Evolutionary conservation across 2,113 vertebrate species (phyloP).

Genomic region (Prionailurus bengalensis): DNA sequence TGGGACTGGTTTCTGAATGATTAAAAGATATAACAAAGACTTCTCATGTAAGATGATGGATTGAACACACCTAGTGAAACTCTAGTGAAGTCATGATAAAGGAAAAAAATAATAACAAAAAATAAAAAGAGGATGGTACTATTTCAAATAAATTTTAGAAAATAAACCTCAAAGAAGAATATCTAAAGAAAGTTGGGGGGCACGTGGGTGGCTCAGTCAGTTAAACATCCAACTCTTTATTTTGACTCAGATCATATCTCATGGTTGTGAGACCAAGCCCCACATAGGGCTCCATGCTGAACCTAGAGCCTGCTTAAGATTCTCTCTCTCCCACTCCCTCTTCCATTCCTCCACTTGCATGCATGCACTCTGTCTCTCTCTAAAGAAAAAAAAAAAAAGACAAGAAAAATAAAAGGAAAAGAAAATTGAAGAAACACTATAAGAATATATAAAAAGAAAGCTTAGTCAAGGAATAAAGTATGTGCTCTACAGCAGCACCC

Average conservation of each 20-base stretch:
- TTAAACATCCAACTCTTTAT: too few relatives aligned
- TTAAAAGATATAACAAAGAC: not conserved
- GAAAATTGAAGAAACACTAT: not conserved
- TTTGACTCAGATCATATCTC: too few relatives aligned
- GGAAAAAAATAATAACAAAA: not conserved
- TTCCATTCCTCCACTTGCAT: too few relatives aligned
- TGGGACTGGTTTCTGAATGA: not conserved
- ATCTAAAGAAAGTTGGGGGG: not conserved
- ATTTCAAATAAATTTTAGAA: not conserved
- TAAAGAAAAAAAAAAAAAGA: too few relatives aligned
- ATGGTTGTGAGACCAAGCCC: too few relatives aligned
- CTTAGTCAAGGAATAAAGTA: not conserved
- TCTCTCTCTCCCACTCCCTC: too few relatives aligned
- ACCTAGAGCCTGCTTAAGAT: too few relatives aligned
- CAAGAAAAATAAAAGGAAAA: too few relatives aligned
- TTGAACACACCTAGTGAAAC: not conserved
- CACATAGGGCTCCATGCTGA: too few relatives aligned
- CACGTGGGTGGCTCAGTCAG: too few relatives aligned
- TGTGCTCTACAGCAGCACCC: not conserved
- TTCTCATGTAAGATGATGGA: not conserved
- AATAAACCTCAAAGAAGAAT: not conserved
- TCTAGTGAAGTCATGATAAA: not conserved
- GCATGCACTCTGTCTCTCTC: too few relatives aligned
- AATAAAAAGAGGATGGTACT: fast-evolving
- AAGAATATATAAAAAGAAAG: not conserved